These are phyloP conservation scores for Genyomyrus donnyi DNA, from an alignment of 2,113 vertebrate species.

Conservation along the genomic window DNA sequence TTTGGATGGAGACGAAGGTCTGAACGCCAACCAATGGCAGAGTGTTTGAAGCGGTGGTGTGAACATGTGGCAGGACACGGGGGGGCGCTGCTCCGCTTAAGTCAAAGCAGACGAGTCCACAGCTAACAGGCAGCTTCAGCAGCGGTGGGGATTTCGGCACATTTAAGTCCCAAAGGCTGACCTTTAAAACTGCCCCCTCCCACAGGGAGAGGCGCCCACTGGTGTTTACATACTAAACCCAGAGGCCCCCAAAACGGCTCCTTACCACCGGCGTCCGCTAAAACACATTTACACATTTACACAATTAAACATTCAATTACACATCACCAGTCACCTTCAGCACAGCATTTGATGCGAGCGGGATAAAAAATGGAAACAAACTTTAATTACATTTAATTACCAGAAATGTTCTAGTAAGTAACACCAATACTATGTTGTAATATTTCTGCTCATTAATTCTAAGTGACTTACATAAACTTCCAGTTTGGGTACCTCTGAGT, in stretches of 20 bases:
- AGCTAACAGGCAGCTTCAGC: not conserved
- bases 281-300: not conserved
- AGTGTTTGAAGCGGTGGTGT: not conserved
- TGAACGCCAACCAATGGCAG: not conserved
- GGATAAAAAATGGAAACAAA: not conserved
- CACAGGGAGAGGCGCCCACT: constrained; percentile 8
- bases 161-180: not conserved
- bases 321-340: not conserved
- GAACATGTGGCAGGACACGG: not conserved
- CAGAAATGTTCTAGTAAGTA: not conserved
- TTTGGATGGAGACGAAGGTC: not conserved
- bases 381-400: not conserved
- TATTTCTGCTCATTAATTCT: not conserved
- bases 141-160: not conserved
- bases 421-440: not conserved
- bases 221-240: constrained; percentile 28
- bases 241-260: not conserved
- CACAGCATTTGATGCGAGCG: not conserved
- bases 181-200: not conserved
- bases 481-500: not conserved
- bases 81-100: not conserved
- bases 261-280: not conserved
- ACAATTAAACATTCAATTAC: not conserved
- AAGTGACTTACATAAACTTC: not conserved
- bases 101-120: not conserved